These are phyloP conservation scores for Passer domesticus DNA, from an alignment of 2,113 vertebrate species.

Conservation along the genomic window DNA sequence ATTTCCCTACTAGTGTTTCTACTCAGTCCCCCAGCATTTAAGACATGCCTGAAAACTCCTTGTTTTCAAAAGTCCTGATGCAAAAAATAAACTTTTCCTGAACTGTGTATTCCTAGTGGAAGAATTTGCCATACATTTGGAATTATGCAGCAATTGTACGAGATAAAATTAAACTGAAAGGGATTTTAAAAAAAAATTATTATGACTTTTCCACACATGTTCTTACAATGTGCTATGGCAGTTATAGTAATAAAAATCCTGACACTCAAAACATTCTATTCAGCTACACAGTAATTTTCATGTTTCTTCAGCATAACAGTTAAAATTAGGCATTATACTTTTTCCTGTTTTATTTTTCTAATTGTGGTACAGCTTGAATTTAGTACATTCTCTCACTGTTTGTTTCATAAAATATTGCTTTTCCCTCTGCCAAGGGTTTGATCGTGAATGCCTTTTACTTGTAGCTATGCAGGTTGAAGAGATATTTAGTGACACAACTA, in stretches of 20 bases:
- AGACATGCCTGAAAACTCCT: background rate
- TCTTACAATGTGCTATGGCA: background rate
- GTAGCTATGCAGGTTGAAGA: background rate
- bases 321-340: background rate
- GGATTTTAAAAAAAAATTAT: background rate
- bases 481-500: background rate
- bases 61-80: background rate
- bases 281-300: background rate
- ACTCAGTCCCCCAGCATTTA: background rate
- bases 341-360: background rate
- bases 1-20: background rate
- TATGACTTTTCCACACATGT: background rate
- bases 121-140: background rate
- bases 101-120: background rate
- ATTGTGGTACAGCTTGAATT: background rate
- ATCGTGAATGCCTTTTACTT: background rate
- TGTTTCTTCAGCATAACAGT: background rate
- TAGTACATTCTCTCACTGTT: background rate
- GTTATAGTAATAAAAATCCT: background rate
- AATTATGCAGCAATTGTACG: background rate
- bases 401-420: background rate
- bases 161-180: background rate
- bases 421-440: background rate
- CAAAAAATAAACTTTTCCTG: background rate
- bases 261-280: background rate